phyloP scores from a whole-genome alignment of 2,888 invertebrate species.

The Acanthosepion pharaonis region DNA sequence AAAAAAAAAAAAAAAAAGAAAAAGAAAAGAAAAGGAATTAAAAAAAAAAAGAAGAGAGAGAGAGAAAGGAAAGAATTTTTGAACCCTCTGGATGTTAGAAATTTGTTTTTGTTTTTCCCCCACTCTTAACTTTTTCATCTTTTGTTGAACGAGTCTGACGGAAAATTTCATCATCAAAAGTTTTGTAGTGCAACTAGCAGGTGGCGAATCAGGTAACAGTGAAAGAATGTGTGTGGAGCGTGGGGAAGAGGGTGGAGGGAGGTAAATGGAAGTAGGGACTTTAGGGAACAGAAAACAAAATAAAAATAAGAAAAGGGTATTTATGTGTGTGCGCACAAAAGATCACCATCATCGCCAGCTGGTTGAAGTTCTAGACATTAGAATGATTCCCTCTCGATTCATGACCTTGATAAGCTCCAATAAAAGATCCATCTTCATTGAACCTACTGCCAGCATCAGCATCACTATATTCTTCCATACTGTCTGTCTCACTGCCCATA shows the following conservation, averaged over 20 bases:
- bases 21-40: too few species aligned
- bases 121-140: not conserved
- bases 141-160: conserved; percentile 43
- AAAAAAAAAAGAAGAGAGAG: not conserved
- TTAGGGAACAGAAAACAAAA: not conserved
- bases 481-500: conserved; percentile 54
- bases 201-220: not conserved
- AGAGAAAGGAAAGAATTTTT: not conserved
- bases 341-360: conserved; percentile 34
- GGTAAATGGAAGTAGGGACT: not conserved
- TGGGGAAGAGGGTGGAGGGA: not conserved
- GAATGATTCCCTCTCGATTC: conserved; percentile 40
- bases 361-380: conserved; percentile 42
- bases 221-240: not conserved
- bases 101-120: not conserved
- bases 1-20: not conserved
- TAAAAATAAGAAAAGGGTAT: not conserved
- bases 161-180: conserved; percentile 43
- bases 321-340: not conserved
- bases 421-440: conserved; percentile 58
- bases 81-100: not conserved
- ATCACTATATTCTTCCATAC: conserved; percentile 57
- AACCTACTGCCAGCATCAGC: conserved; percentile 55
- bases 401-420: conserved; percentile 52
- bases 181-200: not conserved